Evolutionary conservation across 2,888 invertebrate genomes (phyloP).

Genomic region (Leptarthrus brevirostris): DNA sequence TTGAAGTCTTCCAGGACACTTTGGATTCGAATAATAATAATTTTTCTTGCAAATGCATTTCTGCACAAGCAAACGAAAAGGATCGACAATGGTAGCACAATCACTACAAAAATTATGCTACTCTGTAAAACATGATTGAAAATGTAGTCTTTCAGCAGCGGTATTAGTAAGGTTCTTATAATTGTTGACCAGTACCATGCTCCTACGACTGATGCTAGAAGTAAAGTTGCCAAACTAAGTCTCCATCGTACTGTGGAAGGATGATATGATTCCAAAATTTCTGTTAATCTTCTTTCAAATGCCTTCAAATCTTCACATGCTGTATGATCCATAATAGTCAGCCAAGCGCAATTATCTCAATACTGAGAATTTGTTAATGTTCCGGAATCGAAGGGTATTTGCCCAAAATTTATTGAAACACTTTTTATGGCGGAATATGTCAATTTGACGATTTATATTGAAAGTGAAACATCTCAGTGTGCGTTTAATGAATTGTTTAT

Average conservation of each 20-base stretch:
- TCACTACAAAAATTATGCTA: not conserved
- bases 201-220: not conserved
- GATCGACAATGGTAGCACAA: not conserved
- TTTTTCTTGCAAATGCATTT: not conserved
- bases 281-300: not conserved
- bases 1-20: not conserved
- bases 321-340: not conserved
- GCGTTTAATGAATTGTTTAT: no score
- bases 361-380: no score
- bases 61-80: not conserved
- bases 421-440: no score
- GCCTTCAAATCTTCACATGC: not conserved
- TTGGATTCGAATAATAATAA: not conserved
- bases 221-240: not conserved
- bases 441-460: no score
- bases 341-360: not conserved
- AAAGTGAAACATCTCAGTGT: no score
- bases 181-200: not conserved
- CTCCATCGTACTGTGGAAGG: not conserved
- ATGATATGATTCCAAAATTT: not conserved
- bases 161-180: no score
- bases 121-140: not conserved
- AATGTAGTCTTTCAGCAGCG: not conserved
- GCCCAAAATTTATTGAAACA: not conserved
- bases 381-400: no score